Evolutionary conservation across 2,797 vertebrate genomes (phyloP).

Genomic region (Crax fasciolata): DNA sequence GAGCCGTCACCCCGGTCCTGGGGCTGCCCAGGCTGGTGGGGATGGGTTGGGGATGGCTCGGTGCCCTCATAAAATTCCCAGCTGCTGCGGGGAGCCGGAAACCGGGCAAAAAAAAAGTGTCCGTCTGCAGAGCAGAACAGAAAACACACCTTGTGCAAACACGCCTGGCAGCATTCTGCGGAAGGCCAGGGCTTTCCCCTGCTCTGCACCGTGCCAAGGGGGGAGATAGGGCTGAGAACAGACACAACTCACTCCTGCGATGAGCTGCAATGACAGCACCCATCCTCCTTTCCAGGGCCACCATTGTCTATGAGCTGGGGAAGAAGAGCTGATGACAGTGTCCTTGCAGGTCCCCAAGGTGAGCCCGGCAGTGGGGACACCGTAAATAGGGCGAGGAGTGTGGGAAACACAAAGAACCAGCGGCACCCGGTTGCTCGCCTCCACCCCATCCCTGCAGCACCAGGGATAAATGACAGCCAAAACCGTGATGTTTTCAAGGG

Average conservation of each 20-base stretch:
- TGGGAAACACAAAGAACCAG: background rate
- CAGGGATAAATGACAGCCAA: background rate
- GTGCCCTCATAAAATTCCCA: conserved; percentile 52
- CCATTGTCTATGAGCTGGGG: fast-evolving
- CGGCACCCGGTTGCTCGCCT: conserved; percentile 10
- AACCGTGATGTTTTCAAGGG: background rate
- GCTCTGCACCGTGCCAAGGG: background rate
- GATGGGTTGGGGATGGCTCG: background rate
- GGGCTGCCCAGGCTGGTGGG: conserved; percentile 36
- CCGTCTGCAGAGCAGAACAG: background rate
- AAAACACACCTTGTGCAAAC: background rate
- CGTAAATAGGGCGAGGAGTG: conserved; percentile 33
- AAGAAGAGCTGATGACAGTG: background rate
- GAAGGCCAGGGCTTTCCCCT: background rate
- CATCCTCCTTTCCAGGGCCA: background rate
- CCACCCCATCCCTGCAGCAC: background rate
- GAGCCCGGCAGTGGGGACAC: background rate
- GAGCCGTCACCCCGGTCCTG: background rate
- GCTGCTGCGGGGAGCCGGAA: background rate
- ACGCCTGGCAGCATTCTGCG: background rate
- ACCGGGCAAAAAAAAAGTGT: fast-evolving
- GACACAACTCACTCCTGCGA: background rate
- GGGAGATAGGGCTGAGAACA: background rate
- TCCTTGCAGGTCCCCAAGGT: conserved; percentile 32
- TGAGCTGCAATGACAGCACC: fast-evolving